Evolutionary conservation across 2,888 invertebrate genomes (phyloP), one percentile per base, ranked within the genome.

Genomic region (Diarsia rubi): DNA sequence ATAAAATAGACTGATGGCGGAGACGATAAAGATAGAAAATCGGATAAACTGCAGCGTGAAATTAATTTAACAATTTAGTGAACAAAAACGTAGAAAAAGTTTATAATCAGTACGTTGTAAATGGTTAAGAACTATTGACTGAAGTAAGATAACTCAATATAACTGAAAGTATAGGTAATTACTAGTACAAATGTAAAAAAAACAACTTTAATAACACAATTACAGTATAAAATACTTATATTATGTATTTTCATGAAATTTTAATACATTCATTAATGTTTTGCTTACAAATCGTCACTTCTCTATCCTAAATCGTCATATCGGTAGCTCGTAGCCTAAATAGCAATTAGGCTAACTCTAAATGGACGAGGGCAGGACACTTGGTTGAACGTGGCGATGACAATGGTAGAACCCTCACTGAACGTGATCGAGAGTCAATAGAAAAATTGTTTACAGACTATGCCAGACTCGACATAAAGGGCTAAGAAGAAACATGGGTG

Each of bases 1-100:
- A 65, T 69, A 60, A 62, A 79, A 66, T 31, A n/a, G 9, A 37
- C 37, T 37, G 37, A 52, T 59, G 14, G 21, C 27, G 8, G 2
- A 27, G 9, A 24, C 45, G 37, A n/a, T 42, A 4, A 37, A 4
- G 21, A 59, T 21, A 59, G 37, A 21, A 1, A 62, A 54, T n/a
- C 14, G 31, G 21, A 63, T n/a, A 24, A 42, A 59, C 27, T 65
- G 24, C 72, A 11, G 19, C 3, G 11, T 54, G 45, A 60, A 69
- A 70, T 47, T 9, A 2, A 4, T 54, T 65, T 8, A 11, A 45
- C 4, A 16, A 44, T 31, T 14, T 44, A 9, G 3, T 67, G 4
- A 16, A 19, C 52, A 16, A 44, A 14, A n/a, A 12, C 12, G 6
- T 65, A 14, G 2, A 14, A 24, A 24, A 14, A 24, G 14, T 12